A percentile compares a stretch with the other conserved stretches of the same genome.
Evolutionary conservation across 1,140 invertebrate species (phyloP).

Genomic region (Aradophagus sp.): DNA sequence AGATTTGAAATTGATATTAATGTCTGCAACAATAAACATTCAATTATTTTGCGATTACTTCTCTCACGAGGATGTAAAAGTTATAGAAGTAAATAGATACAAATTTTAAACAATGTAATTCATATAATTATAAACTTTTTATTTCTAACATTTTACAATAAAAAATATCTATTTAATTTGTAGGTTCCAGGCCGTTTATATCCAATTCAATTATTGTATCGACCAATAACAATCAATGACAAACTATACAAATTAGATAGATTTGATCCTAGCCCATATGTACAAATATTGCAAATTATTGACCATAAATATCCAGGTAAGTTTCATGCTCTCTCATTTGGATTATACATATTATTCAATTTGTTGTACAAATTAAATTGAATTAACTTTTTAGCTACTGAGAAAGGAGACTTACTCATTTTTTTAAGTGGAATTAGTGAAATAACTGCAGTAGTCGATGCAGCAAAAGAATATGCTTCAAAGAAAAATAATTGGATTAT

Average conservation of each 20-base stretch:
- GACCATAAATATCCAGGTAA: slow-evolving; percentile 89
- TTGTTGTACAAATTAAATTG: slow-evolving; percentile 4
- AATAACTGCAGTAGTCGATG: slow-evolving; percentile 93
- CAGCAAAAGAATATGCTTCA: slow-evolving; percentile 88
- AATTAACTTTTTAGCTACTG: slow-evolving; percentile 79
- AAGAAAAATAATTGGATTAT: slow-evolving; percentile 92
- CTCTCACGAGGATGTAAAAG: slow-evolving; percentile 82
- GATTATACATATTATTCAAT: not conserved
- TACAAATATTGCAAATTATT: slow-evolving; percentile 93
- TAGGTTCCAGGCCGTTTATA: slow-evolving; percentile 95
- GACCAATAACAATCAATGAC: slow-evolving; percentile 86
- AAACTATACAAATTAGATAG: slow-evolving; percentile 80
- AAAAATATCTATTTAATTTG: slow-evolving; percentile 33
- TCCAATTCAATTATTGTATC: slow-evolving; percentile 93
- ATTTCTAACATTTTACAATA: too few species aligned
- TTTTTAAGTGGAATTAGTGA: slow-evolving; percentile 98
- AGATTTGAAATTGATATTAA: slow-evolving; percentile 94
- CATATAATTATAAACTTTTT: too few species aligned
- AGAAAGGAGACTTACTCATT: slow-evolving; percentile 96
- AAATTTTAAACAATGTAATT: too few species aligned
- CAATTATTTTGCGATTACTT: slow-evolving; percentile 94
- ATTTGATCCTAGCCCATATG: slow-evolving; percentile 93
- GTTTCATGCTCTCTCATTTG: not conserved
- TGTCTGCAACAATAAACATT: slow-evolving; percentile 99
- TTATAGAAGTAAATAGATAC: slow-evolving; percentile 86